Base-by-base conservation (phyloP, 2,797 vertebrate genomes). In the Alauda arvensis region DNA sequence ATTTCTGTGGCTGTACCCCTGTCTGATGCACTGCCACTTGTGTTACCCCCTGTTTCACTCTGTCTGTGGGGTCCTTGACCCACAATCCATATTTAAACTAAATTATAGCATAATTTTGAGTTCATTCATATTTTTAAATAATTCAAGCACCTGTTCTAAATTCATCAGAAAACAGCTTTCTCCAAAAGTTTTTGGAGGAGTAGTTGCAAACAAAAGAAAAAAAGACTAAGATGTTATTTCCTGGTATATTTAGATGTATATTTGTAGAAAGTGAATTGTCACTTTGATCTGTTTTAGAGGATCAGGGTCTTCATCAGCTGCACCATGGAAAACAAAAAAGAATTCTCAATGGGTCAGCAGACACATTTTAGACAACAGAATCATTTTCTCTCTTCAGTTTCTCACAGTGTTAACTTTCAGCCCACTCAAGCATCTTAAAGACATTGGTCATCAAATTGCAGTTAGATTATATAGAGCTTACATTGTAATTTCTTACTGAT, bases 121-220 rank as follows among this genome's bases (percentile, higher is more conserved):
- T 57, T 65, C 18, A 89, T 75, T 14, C 75, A 65, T 75, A 75
- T 75, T 85, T 67, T 62, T 52, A 87, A 81, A 69, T 78, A 43
- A 45, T 66, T 67, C 31, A 77, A 77, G 40, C 8, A 43, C 23
- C 29, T 83, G 20, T 53, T 85, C 34, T 57, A 82, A 85, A 75
- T 61, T 33, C 2, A 45, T 10, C 26, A 56, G 39, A 62, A 83
- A 77, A 34, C 2, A 28, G 10, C 63, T 84, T 84, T 82, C 23
- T 74, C 16, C 20, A 63, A 33, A 75, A 18, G 21, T n/a, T 17
- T 19, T 21, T 53, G 9, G 12, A 66, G 17, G 17, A 23, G 4
- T 25, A 51, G 20, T 14, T 59, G 31, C 21, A 79, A 67, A 56
- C 6, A 71, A 59, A 72, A 66, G 2, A 5, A 16, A 63, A 11